Evolutionary conservation across 2,113 vertebrate species (phyloP).

Genomic region (Holacanthus passer): DNA sequence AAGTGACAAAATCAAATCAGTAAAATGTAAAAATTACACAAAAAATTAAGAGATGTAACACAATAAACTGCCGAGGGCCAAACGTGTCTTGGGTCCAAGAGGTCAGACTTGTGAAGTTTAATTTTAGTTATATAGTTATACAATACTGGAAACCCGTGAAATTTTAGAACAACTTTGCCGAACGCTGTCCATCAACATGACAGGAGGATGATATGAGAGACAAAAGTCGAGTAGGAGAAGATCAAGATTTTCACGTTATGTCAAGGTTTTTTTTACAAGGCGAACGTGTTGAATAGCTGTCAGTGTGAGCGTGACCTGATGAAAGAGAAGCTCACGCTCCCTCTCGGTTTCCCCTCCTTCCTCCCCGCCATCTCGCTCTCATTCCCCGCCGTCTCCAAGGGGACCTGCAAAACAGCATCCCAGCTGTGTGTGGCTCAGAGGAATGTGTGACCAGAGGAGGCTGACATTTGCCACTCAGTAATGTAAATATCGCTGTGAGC

Average conservation of each 20-base stretch:
- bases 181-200: neutral
- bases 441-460: constrained; percentile 47
- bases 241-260: constrained; percentile 16
- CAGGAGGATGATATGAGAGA: neutral
- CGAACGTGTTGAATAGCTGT: constrained; percentile 36
- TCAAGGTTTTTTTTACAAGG: constrained; percentile 15
- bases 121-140: neutral
- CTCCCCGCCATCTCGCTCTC: constrained; percentile 27
- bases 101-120: neutral
- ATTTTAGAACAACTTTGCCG: neutral
- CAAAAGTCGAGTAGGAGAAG: neutral
- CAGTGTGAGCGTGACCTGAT: constrained; percentile 49
- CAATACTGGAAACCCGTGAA: neutral
- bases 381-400: constrained; percentile 60
- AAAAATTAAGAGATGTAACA: neutral
- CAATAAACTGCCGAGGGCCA: neutral
- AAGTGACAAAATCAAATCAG: neutral
- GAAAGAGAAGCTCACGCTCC: constrained; percentile 50
- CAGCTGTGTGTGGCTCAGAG: constrained; percentile 51
- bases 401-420: constrained; percentile 65
- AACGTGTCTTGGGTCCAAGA: neutral
- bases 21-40: neutral
- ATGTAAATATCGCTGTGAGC: constrained; percentile 41
- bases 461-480: constrained; percentile 32
- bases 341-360: constrained; percentile 11